Percentiles rank a stretch among this genome's conserved stretches.
phyloP scores from a whole-genome alignment of 2,113 vertebrate species.

The Narcine bancroftii region DNA sequence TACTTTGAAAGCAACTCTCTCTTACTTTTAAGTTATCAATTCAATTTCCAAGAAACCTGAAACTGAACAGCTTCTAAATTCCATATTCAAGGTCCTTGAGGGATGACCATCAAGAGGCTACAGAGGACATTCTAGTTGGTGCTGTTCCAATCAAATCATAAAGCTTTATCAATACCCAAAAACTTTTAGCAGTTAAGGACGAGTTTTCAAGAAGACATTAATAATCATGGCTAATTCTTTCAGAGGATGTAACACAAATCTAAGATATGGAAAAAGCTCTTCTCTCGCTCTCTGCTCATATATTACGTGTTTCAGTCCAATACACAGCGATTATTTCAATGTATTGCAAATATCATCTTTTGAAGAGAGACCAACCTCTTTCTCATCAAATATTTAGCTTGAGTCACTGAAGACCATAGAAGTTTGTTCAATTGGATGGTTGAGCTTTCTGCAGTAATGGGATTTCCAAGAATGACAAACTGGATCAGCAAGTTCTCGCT shows the following conservation, averaged over 20 bases:
- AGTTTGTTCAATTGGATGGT: constrained; percentile 27
- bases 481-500: background rate
- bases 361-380: background rate
- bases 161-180: background rate
- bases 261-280: background rate
- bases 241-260: background rate
- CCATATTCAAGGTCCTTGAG: background rate
- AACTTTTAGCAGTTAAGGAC: background rate
- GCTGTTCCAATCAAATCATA: background rate
- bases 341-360: background rate
- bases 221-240: background rate
- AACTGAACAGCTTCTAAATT: background rate
- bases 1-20: constrained; percentile 3
- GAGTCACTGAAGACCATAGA: background rate
- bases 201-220: background rate
- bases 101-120: background rate
- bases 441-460: constrained; percentile 9
- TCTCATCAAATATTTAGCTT: constrained; percentile 18
- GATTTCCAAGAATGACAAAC: constrained; percentile 7
- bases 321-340: background rate
- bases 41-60: background rate
- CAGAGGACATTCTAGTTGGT: background rate
- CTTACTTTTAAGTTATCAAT: background rate
- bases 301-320: background rate
- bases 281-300: background rate